These are phyloP conservation scores for Dynastes maya DNA, from an alignment of 2,888 invertebrate species.

Conservation along the genomic window DNA sequence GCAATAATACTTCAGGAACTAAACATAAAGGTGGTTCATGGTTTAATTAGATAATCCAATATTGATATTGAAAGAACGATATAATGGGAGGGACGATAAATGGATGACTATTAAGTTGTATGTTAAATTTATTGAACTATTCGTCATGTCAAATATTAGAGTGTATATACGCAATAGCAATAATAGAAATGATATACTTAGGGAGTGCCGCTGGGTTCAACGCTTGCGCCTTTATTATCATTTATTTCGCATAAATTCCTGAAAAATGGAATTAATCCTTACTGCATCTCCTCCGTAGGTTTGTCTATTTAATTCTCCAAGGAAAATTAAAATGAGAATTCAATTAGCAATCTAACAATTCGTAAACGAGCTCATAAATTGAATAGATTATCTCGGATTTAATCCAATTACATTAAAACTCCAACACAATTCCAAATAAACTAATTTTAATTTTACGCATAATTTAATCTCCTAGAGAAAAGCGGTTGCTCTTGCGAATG, in stretches of 20 bases:
- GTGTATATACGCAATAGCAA: not conserved
- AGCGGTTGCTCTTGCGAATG: not conserved
- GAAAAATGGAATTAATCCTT: not conserved
- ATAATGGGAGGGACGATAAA: not conserved
- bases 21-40: not conserved
- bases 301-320: not conserved
- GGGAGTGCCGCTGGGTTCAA: not conserved
- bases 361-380: not conserved
- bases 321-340: not conserved
- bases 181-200: not conserved
- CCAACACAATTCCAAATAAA: not conserved
- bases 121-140: not conserved
- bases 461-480: not conserved
- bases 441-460: constrained; percentile 15
- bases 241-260: not conserved
- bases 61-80: not conserved
- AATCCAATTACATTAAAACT: not conserved
- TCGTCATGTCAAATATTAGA: not conserved
- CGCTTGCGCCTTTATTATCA: not conserved
- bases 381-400: not conserved
- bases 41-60: not conserved
- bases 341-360: not conserved
- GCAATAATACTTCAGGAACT: constrained; percentile 12
- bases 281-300: not conserved
- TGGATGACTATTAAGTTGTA: not conserved